phyloP scores from a whole-genome alignment of 2,797 vertebrate genomes.

The Hydrophis major region DNA sequence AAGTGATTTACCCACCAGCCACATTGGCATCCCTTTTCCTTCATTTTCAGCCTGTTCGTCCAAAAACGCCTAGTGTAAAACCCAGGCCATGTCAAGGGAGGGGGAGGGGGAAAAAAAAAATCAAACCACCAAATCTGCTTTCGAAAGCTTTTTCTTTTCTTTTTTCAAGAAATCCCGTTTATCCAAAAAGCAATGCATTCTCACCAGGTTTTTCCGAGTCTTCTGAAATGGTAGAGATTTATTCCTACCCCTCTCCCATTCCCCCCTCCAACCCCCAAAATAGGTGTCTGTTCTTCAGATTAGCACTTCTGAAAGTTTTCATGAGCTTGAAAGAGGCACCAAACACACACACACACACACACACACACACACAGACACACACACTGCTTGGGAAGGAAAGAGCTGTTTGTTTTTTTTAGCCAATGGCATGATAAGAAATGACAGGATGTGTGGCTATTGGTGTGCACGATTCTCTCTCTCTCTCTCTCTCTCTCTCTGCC shows the following conservation, averaged over 20 bases:
- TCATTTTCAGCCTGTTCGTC: conserved; percentile 55
- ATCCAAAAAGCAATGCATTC: background rate
- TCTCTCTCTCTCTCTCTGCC: background rate
- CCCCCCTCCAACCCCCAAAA: background rate
- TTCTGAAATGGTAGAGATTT: background rate
- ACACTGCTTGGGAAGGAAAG: conserved; percentile 42
- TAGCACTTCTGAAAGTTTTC: conserved; percentile 17
- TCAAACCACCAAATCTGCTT: background rate
- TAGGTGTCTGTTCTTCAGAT: background rate
- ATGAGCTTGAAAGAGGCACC: conserved; percentile 47
- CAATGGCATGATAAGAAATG: conserved; percentile 25
- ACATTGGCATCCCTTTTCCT: conserved; percentile 47
- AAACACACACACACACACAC: background rate
- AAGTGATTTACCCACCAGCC: background rate
- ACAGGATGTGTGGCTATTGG: background rate
- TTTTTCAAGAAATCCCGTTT: conserved; percentile 9
- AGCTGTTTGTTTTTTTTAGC: conserved; percentile 64
- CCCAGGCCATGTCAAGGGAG: background rate
- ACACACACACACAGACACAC: conserved; percentile 8
- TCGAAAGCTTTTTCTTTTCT: conserved; percentile 7
- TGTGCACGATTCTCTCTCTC: background rate
- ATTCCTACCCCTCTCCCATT: too few relatives aligned
- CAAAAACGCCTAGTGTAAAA: conserved; percentile 67
- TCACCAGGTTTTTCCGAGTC: fast-evolving
- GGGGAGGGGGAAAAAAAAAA: background rate